Conservation (phyloP, 1,140 invertebrate genomes). For the Campoletis sonorensis region DNA sequence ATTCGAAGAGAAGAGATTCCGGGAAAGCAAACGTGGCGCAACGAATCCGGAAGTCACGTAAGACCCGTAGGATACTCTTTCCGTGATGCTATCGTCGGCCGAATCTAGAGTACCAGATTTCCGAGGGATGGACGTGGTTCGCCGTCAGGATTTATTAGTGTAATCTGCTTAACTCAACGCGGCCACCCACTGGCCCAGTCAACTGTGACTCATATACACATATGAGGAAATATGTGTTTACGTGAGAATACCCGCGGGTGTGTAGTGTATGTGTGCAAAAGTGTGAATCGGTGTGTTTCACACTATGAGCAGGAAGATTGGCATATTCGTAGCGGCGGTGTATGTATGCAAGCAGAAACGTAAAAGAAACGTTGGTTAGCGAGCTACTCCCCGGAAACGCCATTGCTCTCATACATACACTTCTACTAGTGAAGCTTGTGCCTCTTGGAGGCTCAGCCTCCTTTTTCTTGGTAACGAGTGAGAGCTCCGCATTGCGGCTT, state of each 20-base stretch:
- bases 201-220: not conserved
- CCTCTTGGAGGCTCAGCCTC: conserved; percentile 37
- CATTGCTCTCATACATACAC: conserved; percentile 41
- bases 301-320: conserved; percentile 27
- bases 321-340: not conserved
- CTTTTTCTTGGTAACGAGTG: conserved; percentile 13
- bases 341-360: not conserved
- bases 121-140: conserved; percentile 53
- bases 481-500: conserved; percentile 43
- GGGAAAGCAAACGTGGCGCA: conserved; percentile 42
- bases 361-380: not conserved
- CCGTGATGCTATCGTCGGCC: conserved; percentile 46
- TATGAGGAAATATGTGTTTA: not conserved
- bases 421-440: not conserved
- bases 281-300: conserved; percentile 19
- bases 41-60: conserved; percentile 53
- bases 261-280: not conserved
- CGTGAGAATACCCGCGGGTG: no score
- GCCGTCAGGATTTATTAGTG: conserved; percentile 62
- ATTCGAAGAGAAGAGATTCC: conserved; percentile 21
- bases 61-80: conserved; percentile 49
- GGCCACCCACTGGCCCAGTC: conserved; percentile 47
- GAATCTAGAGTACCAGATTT: conserved; percentile 56
- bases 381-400: not conserved
- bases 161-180: conserved; percentile 62